phyloP scores from a whole-genome alignment of 53 echinoderm and acorn worm species.

The Henricia sp. region DNA sequence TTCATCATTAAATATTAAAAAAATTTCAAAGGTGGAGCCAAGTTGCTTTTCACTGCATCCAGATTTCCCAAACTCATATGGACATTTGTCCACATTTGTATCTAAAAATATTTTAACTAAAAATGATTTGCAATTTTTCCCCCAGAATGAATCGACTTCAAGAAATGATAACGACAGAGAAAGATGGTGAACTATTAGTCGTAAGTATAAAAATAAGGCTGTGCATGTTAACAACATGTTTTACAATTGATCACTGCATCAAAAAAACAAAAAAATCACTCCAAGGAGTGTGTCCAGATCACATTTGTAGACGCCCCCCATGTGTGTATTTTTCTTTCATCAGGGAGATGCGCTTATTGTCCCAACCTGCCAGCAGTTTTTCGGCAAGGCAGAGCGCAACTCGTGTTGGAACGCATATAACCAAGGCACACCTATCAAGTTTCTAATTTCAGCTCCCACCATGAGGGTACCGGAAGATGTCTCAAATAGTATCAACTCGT shows the following conservation, averaged over 20 bases:
- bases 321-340: neutral
- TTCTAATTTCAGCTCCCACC: constrained; percentile 97
- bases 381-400: constrained; percentile 84
- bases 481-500: constrained; percentile 87
- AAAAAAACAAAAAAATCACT: neutral
- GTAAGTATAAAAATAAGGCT: constrained; percentile 67
- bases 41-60: no score
- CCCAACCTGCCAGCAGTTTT: constrained; percentile 86
- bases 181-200: constrained; percentile 95
- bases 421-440: constrained; percentile 94
- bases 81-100: neutral
- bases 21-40: no score
- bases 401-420: constrained; percentile 84
- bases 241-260: no score
- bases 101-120: neutral
- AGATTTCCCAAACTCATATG: neutral
- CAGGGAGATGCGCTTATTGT: constrained; percentile 96
- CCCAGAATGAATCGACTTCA: constrained; percentile 94
- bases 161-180: constrained; percentile 88
- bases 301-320: no score
- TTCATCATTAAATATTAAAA: neutral
- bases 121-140: neutral
- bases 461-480: constrained; percentile 96
- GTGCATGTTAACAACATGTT: no score
- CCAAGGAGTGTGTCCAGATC: neutral